These are phyloP conservation scores for Gymnocephalus cernua DNA, from an alignment of 2,113 vertebrate species.

Conservation along the genomic window DNA sequence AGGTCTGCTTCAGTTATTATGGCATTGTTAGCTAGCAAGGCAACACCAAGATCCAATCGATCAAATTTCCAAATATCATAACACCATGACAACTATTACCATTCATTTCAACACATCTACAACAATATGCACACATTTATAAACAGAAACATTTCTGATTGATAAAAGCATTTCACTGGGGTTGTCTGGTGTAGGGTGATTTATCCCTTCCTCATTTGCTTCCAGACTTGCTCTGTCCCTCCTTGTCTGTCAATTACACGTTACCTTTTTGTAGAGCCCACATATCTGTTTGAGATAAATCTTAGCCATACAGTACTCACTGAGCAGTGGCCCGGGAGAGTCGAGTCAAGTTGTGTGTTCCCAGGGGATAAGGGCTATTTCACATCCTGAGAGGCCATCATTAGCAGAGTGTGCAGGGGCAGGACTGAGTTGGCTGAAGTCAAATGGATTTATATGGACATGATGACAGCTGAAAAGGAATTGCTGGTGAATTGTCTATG, in stretches of 20 bases:
- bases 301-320: constrained; percentile 41
- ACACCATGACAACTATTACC: constrained; percentile 8
- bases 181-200: constrained; percentile 31
- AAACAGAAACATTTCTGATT: constrained; percentile 30
- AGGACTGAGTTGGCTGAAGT: constrained; percentile 45
- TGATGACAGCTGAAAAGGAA: constrained; percentile 52
- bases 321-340: constrained; percentile 28
- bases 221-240: constrained; percentile 9
- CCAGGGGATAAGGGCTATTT: constrained; percentile 53
- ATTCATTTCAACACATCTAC: constrained; percentile 1
- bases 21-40: not conserved
- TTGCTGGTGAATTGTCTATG: constrained; percentile 49
- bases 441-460: constrained; percentile 53
- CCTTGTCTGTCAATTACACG: constrained; percentile 52
- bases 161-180: constrained; percentile 10
- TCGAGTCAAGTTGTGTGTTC: constrained; percentile 45
- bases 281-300: constrained; percentile 66
- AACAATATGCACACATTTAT: not conserved
- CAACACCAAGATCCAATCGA: not conserved
- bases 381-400: constrained; percentile 59
- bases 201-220: constrained; percentile 32
- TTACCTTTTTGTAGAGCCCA: constrained; percentile 42
- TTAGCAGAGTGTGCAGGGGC: constrained; percentile 48
- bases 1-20: not conserved
- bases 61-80: constrained; percentile 1